Evolutionary conservation across 2,888 invertebrate genomes (phyloP).

Genomic region (Caradrina clavipalpis): DNA sequence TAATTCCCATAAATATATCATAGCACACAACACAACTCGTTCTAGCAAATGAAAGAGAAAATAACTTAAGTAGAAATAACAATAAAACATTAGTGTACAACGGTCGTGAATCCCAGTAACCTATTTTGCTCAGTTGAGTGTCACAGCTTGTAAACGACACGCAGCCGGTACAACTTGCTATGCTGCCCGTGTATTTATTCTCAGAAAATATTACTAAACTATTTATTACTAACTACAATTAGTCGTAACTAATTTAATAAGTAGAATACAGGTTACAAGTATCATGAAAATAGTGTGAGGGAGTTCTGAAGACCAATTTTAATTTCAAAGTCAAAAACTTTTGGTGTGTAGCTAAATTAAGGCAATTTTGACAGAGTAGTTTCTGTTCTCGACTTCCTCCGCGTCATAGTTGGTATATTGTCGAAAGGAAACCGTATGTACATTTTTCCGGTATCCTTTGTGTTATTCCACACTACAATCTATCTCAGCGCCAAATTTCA

Average conservation of each 20-base stretch:
- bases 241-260: neutral
- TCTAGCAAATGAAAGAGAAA: neutral
- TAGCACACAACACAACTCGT: neutral
- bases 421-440: too few species aligned
- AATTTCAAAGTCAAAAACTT: too few species aligned
- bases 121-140: constrained; percentile 42
- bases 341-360: too few species aligned
- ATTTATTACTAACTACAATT: constrained; percentile 3
- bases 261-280: too few species aligned
- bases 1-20: neutral
- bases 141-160: constrained; percentile 47
- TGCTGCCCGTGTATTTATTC: constrained; percentile 33
- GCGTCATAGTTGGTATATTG: too few species aligned
- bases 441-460: too few species aligned
- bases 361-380: too few species aligned
- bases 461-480: too few species aligned
- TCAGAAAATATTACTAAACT: constrained; percentile 16
- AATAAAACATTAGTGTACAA: constrained; percentile 25
- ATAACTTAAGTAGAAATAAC: constrained; percentile 19
- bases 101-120: constrained; percentile 26
- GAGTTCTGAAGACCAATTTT: too few species aligned
- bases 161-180: constrained; percentile 26
- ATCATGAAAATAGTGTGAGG: too few species aligned
- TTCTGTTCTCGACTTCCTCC: too few species aligned
- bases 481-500: too few species aligned